Conservation (phyloP, 2,113 vertebrate genomes). For the Egretta garzetta region DNA sequence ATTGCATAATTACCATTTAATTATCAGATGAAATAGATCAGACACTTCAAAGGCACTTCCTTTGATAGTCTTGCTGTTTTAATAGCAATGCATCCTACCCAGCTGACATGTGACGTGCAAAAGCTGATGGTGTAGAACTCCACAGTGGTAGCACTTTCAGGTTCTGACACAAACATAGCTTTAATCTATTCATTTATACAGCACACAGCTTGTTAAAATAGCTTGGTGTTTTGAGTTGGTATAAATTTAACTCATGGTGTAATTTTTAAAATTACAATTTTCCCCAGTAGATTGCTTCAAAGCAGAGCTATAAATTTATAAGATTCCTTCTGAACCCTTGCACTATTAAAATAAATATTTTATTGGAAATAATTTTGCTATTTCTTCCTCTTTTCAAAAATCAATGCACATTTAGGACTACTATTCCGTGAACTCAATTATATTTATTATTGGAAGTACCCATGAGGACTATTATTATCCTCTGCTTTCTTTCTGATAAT, state of each 20-base stretch:
- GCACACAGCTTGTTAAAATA: slow-evolving; percentile 1
- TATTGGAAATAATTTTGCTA: background rate
- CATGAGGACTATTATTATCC: background rate
- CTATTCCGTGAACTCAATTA: background rate
- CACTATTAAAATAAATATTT: slow-evolving; percentile 16
- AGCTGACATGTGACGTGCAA: background rate
- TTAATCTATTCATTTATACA: slow-evolving; percentile 64
- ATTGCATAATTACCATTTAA: slow-evolving; percentile 36
- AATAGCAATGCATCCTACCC: background rate
- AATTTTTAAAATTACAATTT: slow-evolving; percentile 33
- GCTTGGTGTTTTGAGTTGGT: background rate
- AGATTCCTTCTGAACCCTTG: background rate
- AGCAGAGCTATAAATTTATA: background rate
- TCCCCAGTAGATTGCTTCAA: background rate
- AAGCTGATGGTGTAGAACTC: slow-evolving; percentile 40
- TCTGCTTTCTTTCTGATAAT: background rate
- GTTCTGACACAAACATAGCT: slow-evolving; percentile 41
- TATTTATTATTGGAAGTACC: slow-evolving; percentile 11
- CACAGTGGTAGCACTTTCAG: slow-evolving; percentile 33
- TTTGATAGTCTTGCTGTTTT: slow-evolving; percentile 8
- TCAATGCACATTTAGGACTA: no score
- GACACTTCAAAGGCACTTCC: slow-evolving; percentile 19
- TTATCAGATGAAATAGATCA: slow-evolving; percentile 16
- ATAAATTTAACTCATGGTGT: slow-evolving; percentile 44
- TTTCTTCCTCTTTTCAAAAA: slow-evolving; percentile 1